Evolutionary conservation across 1,140 invertebrate species (phyloP).

Genomic region (Drepana arcuata): DNA sequence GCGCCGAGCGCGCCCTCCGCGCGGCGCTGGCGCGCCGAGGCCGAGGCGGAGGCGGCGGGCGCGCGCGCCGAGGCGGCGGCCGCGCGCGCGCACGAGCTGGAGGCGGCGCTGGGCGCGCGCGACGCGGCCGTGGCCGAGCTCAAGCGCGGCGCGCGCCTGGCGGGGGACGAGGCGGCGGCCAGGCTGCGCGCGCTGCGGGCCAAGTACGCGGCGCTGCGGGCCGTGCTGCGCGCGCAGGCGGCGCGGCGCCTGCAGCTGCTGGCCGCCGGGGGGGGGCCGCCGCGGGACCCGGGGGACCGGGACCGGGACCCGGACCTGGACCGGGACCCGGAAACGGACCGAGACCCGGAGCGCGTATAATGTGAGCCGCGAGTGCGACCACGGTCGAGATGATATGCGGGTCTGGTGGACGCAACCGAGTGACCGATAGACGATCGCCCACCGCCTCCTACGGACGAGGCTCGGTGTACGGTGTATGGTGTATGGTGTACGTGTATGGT

Average conservation of each 20-base stretch:
- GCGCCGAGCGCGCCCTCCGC: constrained; percentile 52
- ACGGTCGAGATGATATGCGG: no score
- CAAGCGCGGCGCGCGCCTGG: constrained; percentile 62
- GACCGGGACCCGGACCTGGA: constrained; percentile 10
- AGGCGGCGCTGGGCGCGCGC: constrained; percentile 61
- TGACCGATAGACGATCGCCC: no score
- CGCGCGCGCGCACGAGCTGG: constrained; percentile 74
- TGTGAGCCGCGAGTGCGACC: no score
- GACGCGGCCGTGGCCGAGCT: constrained; percentile 65
- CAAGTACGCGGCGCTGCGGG: constrained; percentile 80
- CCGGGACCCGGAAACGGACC: no score
- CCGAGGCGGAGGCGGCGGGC: constrained; percentile 59
- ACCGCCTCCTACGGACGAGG: no score
- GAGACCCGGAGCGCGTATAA: no score
- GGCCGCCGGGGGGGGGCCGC: constrained; percentile 27
- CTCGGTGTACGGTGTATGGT: no score
- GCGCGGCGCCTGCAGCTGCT: constrained; percentile 77
- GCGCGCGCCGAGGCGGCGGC: constrained; percentile 55
- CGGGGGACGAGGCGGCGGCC: constrained; percentile 69
- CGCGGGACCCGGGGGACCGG: constrained; percentile 13
- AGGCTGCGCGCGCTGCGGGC: constrained; percentile 77
- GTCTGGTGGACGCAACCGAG: no score
- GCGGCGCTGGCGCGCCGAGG: constrained; percentile 64
- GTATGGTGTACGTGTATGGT: no score
- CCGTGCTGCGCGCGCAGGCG: constrained; percentile 78